A percentile compares a stretch with the other conserved stretches of the same genome.
Conservation (phyloP, 1,140 invertebrate genomes). For the Cotesia vestalis region DNA sequence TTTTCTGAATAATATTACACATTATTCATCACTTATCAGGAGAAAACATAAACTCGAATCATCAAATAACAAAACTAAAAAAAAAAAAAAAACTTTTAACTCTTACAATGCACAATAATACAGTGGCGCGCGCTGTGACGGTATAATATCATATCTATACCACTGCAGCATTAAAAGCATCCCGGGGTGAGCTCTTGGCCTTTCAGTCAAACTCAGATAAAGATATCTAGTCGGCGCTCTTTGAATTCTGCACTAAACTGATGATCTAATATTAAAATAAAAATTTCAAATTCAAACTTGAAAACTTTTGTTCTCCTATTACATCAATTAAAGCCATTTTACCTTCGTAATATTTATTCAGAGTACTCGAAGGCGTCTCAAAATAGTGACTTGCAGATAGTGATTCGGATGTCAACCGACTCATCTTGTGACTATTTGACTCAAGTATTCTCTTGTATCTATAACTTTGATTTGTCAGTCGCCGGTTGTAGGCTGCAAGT, state of each 20-base stretch:
- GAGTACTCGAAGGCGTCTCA: neutral
- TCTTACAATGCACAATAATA: slow-evolving; percentile 53
- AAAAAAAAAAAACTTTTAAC: neutral
- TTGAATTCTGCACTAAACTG: slow-evolving; percentile 45
- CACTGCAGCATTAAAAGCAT: slow-evolving; percentile 28
- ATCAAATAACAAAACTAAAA: too few relatives aligned
- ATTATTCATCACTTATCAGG: too few relatives aligned
- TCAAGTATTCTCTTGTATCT: neutral
- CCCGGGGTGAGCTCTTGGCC: slow-evolving; percentile 41
- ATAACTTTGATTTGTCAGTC: slow-evolving; percentile 19
- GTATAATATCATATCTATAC: slow-evolving; percentile 29
- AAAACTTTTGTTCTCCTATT: too few relatives aligned
- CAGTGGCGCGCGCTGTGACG: slow-evolving; percentile 44
- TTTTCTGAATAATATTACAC: too few relatives aligned
- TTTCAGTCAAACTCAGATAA: slow-evolving; percentile 39
- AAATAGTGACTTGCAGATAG: neutral
- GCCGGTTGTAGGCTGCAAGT: neutral
- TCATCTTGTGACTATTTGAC: too few relatives aligned
- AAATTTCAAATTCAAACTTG: too few relatives aligned
- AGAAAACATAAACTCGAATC: too few relatives aligned
- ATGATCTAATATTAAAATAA: too few relatives aligned
- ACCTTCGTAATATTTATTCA: neutral
- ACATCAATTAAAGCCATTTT: too few relatives aligned
- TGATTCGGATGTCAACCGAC: too few relatives aligned
- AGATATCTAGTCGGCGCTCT: slow-evolving; percentile 47